Evolutionary conservation across 2,888 invertebrate genomes (phyloP).

Genomic region (Odontocolon sp.): DNA sequence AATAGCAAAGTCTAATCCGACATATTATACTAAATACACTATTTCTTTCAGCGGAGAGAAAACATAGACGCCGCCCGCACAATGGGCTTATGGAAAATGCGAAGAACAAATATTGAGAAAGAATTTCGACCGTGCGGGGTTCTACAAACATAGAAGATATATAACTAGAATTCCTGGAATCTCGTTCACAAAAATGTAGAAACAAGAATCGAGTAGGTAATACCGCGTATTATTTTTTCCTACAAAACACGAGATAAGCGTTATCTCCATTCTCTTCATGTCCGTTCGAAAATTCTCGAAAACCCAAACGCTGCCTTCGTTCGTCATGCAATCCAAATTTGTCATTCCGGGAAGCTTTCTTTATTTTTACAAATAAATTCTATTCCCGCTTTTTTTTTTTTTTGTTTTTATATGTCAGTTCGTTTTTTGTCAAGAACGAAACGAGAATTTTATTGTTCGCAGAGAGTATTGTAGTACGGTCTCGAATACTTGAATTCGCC

Average conservation of each 20-base stretch:
- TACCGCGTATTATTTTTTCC: conserved; percentile 3
- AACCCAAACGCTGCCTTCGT: too few relatives aligned
- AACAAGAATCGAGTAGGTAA: not conserved
- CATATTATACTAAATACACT: not conserved
- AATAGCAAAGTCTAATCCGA: not conserved
- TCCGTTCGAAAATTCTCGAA: too few relatives aligned
- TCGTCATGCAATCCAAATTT: not conserved
- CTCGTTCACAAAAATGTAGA: not conserved
- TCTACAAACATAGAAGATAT: conserved; percentile 20
- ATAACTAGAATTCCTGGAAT: conserved; percentile 21
- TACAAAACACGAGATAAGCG: conserved; percentile 27
- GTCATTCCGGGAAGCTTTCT: not conserved
- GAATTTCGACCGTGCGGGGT: not conserved
- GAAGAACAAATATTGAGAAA: conserved; percentile 43
- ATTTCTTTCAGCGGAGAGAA: not conserved
- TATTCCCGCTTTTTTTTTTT: not conserved
- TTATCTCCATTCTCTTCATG: conserved; percentile 21
- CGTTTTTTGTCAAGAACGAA: not conserved
- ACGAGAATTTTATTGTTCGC: conserved; percentile 26
- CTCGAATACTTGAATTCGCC: not conserved
- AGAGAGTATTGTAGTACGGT: not conserved
- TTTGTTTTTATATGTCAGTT: not conserved
- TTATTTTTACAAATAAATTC: not conserved
- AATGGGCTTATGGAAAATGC: conserved; percentile 39
- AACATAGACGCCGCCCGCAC: not conserved